Evolutionary conservation across 2,113 vertebrate genomes (phyloP).

Genomic region (Mustela nigripes): DNA sequence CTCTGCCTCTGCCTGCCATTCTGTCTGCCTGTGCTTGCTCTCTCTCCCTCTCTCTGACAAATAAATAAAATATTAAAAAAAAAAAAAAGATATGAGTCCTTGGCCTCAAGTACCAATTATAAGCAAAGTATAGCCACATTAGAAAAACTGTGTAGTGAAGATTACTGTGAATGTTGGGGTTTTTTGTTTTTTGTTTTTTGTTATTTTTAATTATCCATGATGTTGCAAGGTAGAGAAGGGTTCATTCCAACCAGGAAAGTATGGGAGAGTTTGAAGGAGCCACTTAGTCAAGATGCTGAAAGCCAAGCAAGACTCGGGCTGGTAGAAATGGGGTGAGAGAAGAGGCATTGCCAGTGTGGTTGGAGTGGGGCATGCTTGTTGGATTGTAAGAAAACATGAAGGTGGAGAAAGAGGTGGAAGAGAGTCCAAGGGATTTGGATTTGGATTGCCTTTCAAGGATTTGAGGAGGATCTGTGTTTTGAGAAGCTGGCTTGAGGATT

Average conservation of each 20-base stretch:
- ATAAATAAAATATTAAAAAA: no score
- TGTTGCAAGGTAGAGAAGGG: neutral
- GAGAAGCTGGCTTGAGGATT: neutral
- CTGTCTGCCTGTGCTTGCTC: no score
- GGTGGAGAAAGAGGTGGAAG: neutral
- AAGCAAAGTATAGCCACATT: neutral
- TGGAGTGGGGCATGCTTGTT: neutral
- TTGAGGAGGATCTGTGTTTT: neutral
- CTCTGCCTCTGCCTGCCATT: no score
- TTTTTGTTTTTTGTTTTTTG: neutral
- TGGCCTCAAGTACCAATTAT: neutral
- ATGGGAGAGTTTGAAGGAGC: neutral
- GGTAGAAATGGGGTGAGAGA: neutral
- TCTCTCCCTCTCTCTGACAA: no score
- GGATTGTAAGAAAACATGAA: neutral
- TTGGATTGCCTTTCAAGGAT: neutral
- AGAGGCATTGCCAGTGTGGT: neutral
- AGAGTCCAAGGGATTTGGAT: neutral
- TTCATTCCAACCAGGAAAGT: constrained; percentile 4
- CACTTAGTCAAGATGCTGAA: neutral
- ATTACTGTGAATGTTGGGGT: neutral
- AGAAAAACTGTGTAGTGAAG: neutral
- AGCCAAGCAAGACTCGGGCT: neutral
- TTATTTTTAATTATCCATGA: neutral
- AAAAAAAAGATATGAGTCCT: neutral